phyloP scores from a whole-genome alignment of 2,888 invertebrate genomes.

The Salticus scenicus region DNA sequence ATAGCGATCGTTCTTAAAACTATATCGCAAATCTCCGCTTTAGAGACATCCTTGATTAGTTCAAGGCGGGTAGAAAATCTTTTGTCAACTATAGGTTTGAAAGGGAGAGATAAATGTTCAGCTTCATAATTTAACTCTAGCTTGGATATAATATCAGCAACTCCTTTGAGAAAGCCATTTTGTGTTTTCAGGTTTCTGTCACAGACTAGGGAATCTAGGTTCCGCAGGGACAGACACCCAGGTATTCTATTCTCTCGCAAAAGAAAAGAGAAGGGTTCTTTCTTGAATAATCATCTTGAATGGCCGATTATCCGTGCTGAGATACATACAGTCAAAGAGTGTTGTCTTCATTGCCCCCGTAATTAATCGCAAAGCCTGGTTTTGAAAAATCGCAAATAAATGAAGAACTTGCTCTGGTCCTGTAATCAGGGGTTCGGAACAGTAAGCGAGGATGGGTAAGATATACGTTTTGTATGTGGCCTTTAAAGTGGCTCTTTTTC shows the following conservation, averaged over 20 bases:
- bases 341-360: conserved; percentile 11
- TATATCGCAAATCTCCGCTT: too few relatives aligned
- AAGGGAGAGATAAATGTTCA: not conserved
- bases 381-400: conserved; percentile 9
- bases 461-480: not conserved
- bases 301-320: conserved; percentile 5
- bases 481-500: not conserved
- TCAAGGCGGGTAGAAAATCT: not conserved
- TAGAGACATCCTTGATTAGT: too few relatives aligned
- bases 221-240: too few relatives aligned
- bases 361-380: conserved; percentile 2
- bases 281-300: conserved; percentile 20
- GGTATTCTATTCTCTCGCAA: too few relatives aligned
- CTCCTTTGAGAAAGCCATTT: too few relatives aligned
- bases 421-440: conserved; percentile 7
- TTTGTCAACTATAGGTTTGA: not conserved
- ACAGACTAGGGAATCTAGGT: too few relatives aligned
- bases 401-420: conserved; percentile 5
- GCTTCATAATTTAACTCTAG: too few relatives aligned
- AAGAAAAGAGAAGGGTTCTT: conserved; percentile 10
- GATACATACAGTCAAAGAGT: conserved; percentile 14
- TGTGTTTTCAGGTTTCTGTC: conserved; percentile 3
- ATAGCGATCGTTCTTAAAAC: too few relatives aligned
- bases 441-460: not conserved
- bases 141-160: too few relatives aligned